phyloP scores from a whole-genome alignment of 2,113 vertebrate genomes.

The Dicrurus megarhynchus region DNA sequence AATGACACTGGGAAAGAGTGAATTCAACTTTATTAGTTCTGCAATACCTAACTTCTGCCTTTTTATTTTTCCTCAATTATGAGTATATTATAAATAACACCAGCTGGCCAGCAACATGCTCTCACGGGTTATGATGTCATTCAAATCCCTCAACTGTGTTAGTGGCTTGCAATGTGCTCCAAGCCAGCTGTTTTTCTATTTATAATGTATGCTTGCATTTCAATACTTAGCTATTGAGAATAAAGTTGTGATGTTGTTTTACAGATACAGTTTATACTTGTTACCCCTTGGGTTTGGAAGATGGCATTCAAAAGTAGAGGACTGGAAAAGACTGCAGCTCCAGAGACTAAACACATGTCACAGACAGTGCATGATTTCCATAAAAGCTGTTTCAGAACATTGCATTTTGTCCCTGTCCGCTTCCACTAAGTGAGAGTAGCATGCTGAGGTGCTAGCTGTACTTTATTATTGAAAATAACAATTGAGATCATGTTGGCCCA shows the following conservation, averaged over 20 bases:
- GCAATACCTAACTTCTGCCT: slow-evolving; percentile 47
- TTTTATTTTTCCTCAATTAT: slow-evolving; percentile 63
- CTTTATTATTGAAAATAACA: slow-evolving; percentile 5
- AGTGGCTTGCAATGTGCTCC: slow-evolving; percentile 69
- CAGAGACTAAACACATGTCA: neutral
- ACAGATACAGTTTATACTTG: slow-evolving; percentile 22
- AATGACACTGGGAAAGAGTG: neutral
- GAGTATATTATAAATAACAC: slow-evolving; percentile 76
- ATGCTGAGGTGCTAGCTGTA: slow-evolving; percentile 4
- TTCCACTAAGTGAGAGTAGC: neutral
- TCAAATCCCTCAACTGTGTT: slow-evolving; percentile 74
- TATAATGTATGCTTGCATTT: slow-evolving; percentile 74
- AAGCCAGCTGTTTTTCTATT: slow-evolving; percentile 80
- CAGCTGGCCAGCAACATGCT: slow-evolving; percentile 75
- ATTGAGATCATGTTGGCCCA: neutral
- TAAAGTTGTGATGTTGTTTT: slow-evolving; percentile 56
- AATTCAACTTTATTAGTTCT: slow-evolving; percentile 21
- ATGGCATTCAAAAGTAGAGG: slow-evolving; percentile 28
- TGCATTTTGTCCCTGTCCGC: neutral
- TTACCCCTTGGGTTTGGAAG: slow-evolving; percentile 33
- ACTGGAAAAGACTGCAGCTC: slow-evolving; percentile 24
- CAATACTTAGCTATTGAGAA: slow-evolving; percentile 60
- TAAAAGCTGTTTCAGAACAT: neutral
- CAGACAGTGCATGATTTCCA: neutral
- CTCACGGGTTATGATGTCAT: slow-evolving; percentile 80